A percentile compares a stretch with the other conserved stretches of the same genome.
Conservation (phyloP, 2,888 invertebrate genomes). For the Xylocampa areola region DNA sequence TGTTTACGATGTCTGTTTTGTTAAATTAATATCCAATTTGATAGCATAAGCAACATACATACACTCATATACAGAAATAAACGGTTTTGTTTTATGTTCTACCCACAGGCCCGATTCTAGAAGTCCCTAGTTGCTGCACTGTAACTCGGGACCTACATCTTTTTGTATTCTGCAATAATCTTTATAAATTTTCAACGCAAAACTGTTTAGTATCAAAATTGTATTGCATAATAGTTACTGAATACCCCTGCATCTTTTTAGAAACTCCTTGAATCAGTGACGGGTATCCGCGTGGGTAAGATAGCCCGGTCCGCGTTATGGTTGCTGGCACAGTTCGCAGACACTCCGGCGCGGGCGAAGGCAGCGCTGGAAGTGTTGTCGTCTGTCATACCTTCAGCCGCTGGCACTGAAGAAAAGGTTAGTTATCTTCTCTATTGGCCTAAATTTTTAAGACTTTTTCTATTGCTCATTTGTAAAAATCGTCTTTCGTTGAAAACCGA, state of each 20-base stretch:
- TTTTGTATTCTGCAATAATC: no score
- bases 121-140: neutral
- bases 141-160: neutral
- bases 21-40: no score
- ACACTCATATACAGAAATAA: no score
- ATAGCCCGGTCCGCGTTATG: slow-evolving; percentile 98
- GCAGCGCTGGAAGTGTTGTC: slow-evolving; percentile 94
- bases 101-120: neutral
- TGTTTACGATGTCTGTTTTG: no score
- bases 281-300: slow-evolving; percentile 96
- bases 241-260: slow-evolving; percentile 51
- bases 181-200: no score
- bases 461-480: no score
- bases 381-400: slow-evolving; percentile 66
- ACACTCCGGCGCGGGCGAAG: slow-evolving; percentile 93
- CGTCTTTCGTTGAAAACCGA: no score
- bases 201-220: no score
- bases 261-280: slow-evolving; percentile 94
- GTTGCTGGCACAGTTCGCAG: slow-evolving; percentile 99
- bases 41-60: no score
- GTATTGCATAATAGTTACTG: neutral
- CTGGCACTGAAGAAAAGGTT: slow-evolving; percentile 52
- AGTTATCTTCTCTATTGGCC: no score
- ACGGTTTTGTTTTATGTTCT: no score
- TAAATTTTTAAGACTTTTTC: neutral